Conservation (phyloP, 2,888 invertebrate species). For the Amphipyra tragopoginis region DNA sequence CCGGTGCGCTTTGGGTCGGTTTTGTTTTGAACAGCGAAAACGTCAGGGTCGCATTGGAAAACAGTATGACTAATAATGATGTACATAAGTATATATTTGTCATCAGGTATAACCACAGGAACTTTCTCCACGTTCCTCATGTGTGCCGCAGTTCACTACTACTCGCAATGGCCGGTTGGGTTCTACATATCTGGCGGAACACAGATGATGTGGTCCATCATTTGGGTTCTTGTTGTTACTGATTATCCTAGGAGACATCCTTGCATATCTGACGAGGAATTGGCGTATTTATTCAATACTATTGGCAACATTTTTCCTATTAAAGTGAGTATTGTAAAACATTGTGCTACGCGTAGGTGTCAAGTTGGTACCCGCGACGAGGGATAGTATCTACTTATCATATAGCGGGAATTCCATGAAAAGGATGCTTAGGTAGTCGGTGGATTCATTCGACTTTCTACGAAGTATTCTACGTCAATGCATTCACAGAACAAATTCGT, state of each 20-base stretch:
- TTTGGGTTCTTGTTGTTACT: conserved; percentile 90
- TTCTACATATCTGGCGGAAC: conserved; percentile 91
- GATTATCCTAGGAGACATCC: conserved; percentile 91
- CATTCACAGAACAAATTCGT: conserved; percentile 7
- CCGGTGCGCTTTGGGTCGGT: conserved; percentile 11
- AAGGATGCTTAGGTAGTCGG: too few species aligned
- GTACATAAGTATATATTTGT: conserved; percentile 38
- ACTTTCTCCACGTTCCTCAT: conserved; percentile 92
- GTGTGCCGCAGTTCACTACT: conserved; percentile 91
- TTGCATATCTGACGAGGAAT: conserved; percentile 90
- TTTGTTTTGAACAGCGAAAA: conserved; percentile 9
- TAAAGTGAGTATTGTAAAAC: conserved; percentile 67
- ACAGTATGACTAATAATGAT: conserved; percentile 25
- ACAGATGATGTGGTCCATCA: conserved; percentile 86
- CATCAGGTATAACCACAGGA: conserved; percentile 85
- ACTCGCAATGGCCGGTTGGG: conserved; percentile 91
- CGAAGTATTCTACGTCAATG: neutral
- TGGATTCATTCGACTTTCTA: neutral
- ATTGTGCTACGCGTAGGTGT: too few species aligned
- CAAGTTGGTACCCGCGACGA: neutral
- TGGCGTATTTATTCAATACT: conserved; percentile 89
- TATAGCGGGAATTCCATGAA: too few species aligned
- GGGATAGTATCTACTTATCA: too few species aligned
- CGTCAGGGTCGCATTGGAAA: conserved; percentile 33
- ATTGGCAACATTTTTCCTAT: conserved; percentile 86